phyloP scores from a whole-genome alignment of 2,888 invertebrate genomes.

The Gymnocheta viridis region DNA sequence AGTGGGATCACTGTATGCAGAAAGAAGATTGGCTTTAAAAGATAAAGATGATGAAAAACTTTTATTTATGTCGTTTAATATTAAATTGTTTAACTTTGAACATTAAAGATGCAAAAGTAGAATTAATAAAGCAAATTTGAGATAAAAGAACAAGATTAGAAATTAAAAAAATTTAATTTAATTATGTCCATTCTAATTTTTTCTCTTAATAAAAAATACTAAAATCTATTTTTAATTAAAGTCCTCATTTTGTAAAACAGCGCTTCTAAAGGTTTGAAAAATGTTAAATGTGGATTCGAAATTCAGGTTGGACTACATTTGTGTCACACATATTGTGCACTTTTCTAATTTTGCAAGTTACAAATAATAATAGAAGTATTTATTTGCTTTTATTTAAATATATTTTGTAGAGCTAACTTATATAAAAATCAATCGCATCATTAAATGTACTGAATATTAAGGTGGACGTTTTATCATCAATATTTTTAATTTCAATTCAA shows the following conservation, averaged over 20 bases:
- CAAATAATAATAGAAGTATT: neutral
- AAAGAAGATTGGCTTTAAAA: conserved; percentile 44
- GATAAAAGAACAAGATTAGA: neutral
- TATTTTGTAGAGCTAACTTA: conserved; percentile 58
- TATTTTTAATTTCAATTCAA: conserved; percentile 25
- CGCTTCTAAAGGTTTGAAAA: too few species aligned
- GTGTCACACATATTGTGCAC: too few species aligned
- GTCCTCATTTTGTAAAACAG: too few species aligned
- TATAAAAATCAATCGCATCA: conserved; percentile 54
- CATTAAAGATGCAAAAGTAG: conserved; percentile 10
- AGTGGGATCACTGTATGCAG: conserved; percentile 53
- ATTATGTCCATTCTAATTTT: neutral
- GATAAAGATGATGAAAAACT: conserved; percentile 58
- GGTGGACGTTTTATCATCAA: neutral
- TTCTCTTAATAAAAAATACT: neutral
- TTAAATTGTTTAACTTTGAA: conserved; percentile 66
- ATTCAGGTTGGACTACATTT: too few species aligned
- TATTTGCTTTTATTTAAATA: conserved; percentile 38
- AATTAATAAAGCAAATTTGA: neutral
- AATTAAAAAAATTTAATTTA: neutral
- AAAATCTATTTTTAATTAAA: too few species aligned
- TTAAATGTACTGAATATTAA: conserved; percentile 58
- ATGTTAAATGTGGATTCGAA: too few species aligned
- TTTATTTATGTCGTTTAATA: conserved; percentile 65
- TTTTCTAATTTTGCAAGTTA: too few species aligned